A percentile compares a stretch with the other conserved stretches of the same genome.
Evolutionary conservation across 2,113 vertebrate genomes (phyloP).

Genomic region (Otolemur garnettii): DNA sequence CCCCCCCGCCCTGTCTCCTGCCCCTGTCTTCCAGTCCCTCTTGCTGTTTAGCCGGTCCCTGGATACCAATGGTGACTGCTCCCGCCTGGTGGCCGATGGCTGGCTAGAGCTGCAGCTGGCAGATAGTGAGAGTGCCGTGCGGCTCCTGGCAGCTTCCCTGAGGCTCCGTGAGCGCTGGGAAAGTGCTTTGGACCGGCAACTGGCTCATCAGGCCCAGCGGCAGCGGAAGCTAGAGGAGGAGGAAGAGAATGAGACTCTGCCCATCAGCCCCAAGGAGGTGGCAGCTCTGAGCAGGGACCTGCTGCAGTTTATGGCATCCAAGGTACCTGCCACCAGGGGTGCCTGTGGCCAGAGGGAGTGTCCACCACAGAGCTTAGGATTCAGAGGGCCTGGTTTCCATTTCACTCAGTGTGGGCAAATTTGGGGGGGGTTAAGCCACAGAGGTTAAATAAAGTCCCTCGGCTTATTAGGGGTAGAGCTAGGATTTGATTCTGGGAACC

Average conservation of each 20-base stretch:
- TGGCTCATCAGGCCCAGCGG: conserved; percentile 71
- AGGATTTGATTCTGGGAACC: not conserved
- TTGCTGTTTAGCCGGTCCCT: conserved; percentile 92
- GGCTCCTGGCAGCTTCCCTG: conserved; percentile 87
- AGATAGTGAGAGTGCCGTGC: conserved; percentile 84
- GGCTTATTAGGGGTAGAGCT: not conserved
- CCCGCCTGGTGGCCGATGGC: conserved; percentile 92
- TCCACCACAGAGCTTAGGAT: accelerated
- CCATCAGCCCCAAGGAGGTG: conserved; percentile 70
- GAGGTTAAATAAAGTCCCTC: not conserved
- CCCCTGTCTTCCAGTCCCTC: conserved; percentile 87
- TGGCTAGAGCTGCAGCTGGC: conserved; percentile 93
- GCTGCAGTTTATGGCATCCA: conserved; percentile 87
- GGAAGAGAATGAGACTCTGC: not conserved
- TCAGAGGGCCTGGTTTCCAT: not conserved
- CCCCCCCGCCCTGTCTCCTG: accelerated
- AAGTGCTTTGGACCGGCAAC: conserved; percentile 88
- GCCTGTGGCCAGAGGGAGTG: accelerated
- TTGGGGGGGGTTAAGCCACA: not conserved
- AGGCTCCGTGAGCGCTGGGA: conserved; percentile 91
- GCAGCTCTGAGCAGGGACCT: conserved; percentile 87
- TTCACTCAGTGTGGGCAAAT: accelerated
- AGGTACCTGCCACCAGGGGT: conserved; percentile 61
- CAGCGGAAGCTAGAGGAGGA: not conserved
- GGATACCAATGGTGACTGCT: conserved; percentile 93